phyloP scores from a whole-genome alignment of 2,113 vertebrate species.

The Tinamus guttatus region DNA sequence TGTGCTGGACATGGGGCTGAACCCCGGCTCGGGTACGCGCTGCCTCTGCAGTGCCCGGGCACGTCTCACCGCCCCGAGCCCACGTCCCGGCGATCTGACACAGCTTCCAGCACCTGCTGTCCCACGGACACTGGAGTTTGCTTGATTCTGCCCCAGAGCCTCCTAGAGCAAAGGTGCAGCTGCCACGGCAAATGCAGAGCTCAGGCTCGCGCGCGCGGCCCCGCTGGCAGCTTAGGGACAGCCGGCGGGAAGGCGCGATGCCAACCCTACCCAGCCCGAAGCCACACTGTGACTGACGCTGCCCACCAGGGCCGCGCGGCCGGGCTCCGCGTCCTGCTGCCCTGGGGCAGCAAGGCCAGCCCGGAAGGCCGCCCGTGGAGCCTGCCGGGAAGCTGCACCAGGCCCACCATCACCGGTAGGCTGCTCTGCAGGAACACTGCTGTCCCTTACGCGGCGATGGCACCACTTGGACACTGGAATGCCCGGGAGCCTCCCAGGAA shows the following conservation, averaged over 20 bases:
- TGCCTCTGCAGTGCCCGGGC: background rate
- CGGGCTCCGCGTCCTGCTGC: background rate
- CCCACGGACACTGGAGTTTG: no score
- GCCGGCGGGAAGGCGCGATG: no score
- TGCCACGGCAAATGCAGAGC: no score
- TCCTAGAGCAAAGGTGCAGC: no score
- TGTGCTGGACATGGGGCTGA: no score
- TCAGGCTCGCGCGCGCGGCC: no score
- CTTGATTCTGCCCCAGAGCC: no score
- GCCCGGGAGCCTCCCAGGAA: background rate
- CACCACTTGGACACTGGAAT: background rate
- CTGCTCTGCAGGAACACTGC: rapidly evolving
- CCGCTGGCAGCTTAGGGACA: no score
- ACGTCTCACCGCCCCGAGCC: background rate
- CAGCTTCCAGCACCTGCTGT: background rate
- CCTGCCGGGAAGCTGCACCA: background rate
- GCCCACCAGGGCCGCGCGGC: no score
- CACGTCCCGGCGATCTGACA: no score
- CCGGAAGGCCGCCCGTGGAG: background rate
- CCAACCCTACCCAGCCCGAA: no score
- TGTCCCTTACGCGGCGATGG: background rate
- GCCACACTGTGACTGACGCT: no score
- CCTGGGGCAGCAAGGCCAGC: background rate
- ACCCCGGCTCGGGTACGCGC: background rate
- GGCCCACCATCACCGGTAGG: background rate